Conservation (phyloP, 2,113 vertebrate species). For the Plectropomus leopardus region DNA sequence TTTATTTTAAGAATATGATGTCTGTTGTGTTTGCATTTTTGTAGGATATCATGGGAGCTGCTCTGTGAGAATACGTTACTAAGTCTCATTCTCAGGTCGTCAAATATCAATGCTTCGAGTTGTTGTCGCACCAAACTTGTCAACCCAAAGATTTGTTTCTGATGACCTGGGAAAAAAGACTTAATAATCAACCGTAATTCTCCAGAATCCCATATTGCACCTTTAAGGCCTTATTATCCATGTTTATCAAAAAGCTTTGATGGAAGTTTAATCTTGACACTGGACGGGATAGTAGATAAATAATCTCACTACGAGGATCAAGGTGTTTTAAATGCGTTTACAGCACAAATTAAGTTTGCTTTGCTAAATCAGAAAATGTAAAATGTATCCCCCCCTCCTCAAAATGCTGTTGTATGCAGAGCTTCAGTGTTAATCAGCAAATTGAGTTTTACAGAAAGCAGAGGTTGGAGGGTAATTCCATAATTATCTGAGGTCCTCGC, state of each 20-base stretch:
- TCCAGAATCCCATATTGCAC: too few species aligned
- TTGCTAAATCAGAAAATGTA: background rate
- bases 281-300: background rate
- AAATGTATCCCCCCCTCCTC: background rate
- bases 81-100: too few species aligned
- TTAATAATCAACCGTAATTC: too few species aligned
- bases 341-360: accelerated
- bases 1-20: too few species aligned
- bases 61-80: too few species aligned
- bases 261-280: background rate
- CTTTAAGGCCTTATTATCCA: too few species aligned
- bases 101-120: too few species aligned
- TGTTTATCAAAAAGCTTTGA: background rate
- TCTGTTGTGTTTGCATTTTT: too few species aligned
- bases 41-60: too few species aligned
- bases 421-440: background rate
- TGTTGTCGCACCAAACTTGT: too few species aligned
- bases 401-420: background rate
- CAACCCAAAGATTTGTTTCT: too few species aligned
- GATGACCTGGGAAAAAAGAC: too few species aligned
- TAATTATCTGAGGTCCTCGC: slow-evolving; percentile 35
- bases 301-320: background rate
- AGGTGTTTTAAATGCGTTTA: background rate
- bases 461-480: slow-evolving; percentile 29
- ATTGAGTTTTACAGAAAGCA: slow-evolving; percentile 3